These are phyloP conservation scores for Scomber japonicus DNA, from an alignment of 2,113 vertebrate species.

Conservation along the genomic window DNA sequence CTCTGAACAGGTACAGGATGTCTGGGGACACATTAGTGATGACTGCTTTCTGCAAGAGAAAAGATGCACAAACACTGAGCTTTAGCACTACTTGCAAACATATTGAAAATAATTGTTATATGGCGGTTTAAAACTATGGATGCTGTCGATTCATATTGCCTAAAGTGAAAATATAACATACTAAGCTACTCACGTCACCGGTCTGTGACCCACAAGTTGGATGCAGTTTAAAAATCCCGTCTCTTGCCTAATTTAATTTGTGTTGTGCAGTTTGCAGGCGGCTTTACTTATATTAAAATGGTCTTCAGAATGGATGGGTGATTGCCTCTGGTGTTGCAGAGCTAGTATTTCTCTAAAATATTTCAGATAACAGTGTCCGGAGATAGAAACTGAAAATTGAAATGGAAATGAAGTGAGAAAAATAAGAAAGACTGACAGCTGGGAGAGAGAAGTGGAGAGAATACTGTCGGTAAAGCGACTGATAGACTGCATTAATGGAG, in stretches of 20 bases:
- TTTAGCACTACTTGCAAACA: slow-evolving; percentile 1
- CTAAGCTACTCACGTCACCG: slow-evolving; percentile 17
- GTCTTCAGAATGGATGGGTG: slow-evolving; percentile 66
- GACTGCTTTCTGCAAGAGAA: slow-evolving; percentile 91
- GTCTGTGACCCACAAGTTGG: slow-evolving; percentile 8
- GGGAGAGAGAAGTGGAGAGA: slow-evolving; percentile 59
- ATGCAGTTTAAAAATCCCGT: slow-evolving; percentile 45
- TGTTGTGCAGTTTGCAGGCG: slow-evolving; percentile 54
- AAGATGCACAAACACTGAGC: slow-evolving; percentile 13
- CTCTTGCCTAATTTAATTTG: slow-evolving; percentile 71
- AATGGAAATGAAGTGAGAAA: slow-evolving; percentile 90
- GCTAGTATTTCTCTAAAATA: slow-evolving; percentile 82
- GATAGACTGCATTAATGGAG: slow-evolving; percentile 38
- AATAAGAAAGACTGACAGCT: slow-evolving; percentile 54
- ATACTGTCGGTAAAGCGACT: slow-evolving; percentile 29
- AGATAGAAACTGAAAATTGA: slow-evolving; percentile 91
- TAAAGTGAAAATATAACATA: slow-evolving; percentile 15
- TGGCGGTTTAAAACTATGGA: background rate
- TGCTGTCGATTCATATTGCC: background rate
- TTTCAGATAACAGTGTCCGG: slow-evolving; percentile 90
- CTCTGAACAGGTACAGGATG: slow-evolving; percentile 97
- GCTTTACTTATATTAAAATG: slow-evolving; percentile 76
- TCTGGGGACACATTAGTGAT: slow-evolving; percentile 96
- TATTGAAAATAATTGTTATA: background rate
- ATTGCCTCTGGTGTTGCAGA: slow-evolving; percentile 86